Evolutionary conservation across 2,888 invertebrate genomes (phyloP), one percentile per base, ranked within the genome.

Genomic region (Leptopterna dolabrata): DNA sequence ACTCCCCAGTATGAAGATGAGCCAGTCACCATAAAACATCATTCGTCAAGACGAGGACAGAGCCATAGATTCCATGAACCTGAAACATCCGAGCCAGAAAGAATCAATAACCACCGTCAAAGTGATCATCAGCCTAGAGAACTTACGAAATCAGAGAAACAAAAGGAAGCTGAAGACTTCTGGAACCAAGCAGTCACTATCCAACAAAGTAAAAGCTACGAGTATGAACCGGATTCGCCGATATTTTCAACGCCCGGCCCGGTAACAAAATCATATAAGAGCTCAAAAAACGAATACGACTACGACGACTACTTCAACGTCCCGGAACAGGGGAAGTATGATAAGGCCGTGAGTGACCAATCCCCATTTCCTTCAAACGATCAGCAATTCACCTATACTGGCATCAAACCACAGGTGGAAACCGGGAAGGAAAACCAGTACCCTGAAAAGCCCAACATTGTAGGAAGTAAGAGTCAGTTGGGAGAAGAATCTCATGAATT

Each of bases 171-270:
- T 84, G 90, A 90, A 55, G 83, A 89, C 87, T 89, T 89, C 63
- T 90, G 88, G 86, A 90, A 90, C 88, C 89, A 90, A 85, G 89
- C 89, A 41, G 89, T 90, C 0, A 90, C 90, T 6, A 89, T 90
- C 30, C 90, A 90, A 70, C 90, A 90, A 80, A 90, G 90, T 76
- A 90, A 90, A 43, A 89, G 90, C 78, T 90, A 89, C 86, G 90
- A 90, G 29, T 89, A 89, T 30, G 89, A 89, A 19, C 84, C 88
- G 51, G 83, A 86, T 29, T 73, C 51, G 13, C 88, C 70, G 14
- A 29, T 76, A 51, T 78, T 78, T 27, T 87, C 88, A 83, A 83
- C 88, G 19, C 30, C 76, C 1, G 36, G 80, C n/a, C 78, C 71
- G 19, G 70, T 47, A 16, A 19, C 82, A 19, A 82, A 82, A 83